These are phyloP conservation scores for Xerus inauris DNA, from an alignment of 2,113 vertebrate genomes.

Conservation along the genomic window DNA sequence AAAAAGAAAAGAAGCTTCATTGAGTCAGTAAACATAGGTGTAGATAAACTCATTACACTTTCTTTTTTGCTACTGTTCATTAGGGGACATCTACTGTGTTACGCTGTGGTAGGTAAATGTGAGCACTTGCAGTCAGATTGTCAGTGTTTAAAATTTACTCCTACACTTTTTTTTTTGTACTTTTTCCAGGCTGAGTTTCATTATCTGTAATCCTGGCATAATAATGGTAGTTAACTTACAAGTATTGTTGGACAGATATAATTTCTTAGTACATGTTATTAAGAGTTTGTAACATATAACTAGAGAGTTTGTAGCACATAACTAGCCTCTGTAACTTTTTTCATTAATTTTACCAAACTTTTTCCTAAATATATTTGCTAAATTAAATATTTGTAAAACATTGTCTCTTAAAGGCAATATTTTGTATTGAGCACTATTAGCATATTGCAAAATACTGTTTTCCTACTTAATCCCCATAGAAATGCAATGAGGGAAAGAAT, in stretches of 20 bases:
- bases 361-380: not conserved
- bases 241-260: not conserved
- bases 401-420: not conserved
- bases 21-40: not conserved
- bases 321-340: not conserved
- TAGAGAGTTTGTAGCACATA: not conserved
- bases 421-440: not conserved
- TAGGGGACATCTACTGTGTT: not conserved
- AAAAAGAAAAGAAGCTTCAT: not conserved
- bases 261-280: not conserved
- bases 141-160: not conserved
- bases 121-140: not conserved
- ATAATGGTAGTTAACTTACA: not conserved
- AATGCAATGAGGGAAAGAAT: not conserved
- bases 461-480: not conserved
- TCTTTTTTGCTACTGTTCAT: not conserved
- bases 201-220: not conserved
- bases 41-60: not conserved
- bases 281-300: not conserved
- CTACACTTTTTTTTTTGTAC: not conserved
- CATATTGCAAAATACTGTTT: not conserved
- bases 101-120: not conserved
- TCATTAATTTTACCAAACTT: not conserved
- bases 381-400: not conserved
- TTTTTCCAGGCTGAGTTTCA: not conserved